Conservation (phyloP, 2,797 vertebrate species). For the Cuculus canorus region DNA sequence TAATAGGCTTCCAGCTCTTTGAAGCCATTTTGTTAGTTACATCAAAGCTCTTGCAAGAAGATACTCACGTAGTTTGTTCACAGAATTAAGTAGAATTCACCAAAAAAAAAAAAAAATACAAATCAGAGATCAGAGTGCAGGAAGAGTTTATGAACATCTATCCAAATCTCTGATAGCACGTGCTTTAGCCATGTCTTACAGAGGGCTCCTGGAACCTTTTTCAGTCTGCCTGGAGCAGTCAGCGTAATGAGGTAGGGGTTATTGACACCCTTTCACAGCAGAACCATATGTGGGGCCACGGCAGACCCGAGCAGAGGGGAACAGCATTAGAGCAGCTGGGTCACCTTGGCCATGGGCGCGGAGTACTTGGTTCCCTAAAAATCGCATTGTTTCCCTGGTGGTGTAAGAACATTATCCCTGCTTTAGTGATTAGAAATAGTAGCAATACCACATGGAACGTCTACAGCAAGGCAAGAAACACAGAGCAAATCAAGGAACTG, state of each 20-base stretch:
- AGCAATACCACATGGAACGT: neutral
- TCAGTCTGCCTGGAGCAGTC: neutral
- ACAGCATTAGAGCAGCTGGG: neutral
- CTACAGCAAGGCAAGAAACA: neutral
- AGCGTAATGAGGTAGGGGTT: neutral
- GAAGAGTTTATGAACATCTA: neutral
- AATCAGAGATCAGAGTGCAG: rapidly evolving
- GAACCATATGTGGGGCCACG: neutral
- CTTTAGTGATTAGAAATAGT: neutral
- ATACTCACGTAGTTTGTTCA: neutral
- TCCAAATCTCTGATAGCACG: too few relatives aligned
- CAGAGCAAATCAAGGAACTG: neutral
- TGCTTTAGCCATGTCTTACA: neutral
- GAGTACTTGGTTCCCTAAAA: neutral
- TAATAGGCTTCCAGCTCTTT: neutral
- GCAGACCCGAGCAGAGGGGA: rapidly evolving
- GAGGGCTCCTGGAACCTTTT: neutral
- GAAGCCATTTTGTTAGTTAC: neutral
- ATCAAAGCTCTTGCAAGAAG: neutral
- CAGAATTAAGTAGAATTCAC: neutral
- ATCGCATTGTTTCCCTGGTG: neutral
- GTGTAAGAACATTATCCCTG: neutral
- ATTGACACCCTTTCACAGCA: neutral
- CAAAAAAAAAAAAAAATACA: too few relatives aligned
- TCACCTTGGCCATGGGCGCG: neutral